Conservation (phyloP, 2,888 invertebrate species). For the Perizoma flavofasciatum region DNA sequence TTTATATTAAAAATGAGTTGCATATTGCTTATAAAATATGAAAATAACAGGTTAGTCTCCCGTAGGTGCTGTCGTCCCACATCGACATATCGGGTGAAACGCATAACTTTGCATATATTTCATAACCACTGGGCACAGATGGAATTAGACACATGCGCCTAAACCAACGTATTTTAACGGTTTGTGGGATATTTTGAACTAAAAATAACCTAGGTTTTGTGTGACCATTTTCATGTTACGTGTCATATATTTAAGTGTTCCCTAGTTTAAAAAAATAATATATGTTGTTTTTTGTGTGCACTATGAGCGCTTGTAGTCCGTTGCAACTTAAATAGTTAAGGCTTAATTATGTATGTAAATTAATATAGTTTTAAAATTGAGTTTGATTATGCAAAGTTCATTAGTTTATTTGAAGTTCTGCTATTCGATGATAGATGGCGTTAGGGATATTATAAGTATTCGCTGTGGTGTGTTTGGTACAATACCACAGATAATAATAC, state of each 20-base stretch:
- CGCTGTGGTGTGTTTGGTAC: too few relatives aligned
- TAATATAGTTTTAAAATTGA: too few relatives aligned
- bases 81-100: constrained; percentile 46
- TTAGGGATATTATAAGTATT: constrained; percentile 27
- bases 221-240: too few relatives aligned
- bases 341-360: too few relatives aligned
- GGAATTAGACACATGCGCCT: constrained; percentile 80
- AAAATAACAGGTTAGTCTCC: constrained; percentile 29
- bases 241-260: too few relatives aligned
- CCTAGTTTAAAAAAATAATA: too few relatives aligned
- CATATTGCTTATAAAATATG: constrained; percentile 14
- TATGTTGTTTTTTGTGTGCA: too few relatives aligned
- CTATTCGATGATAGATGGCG: constrained; percentile 71
- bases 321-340: too few relatives aligned
- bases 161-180: constrained; percentile 67
- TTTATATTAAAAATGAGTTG: constrained; percentile 1
- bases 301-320: too few relatives aligned
- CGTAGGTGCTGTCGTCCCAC: constrained; percentile 32
- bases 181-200: constrained; percentile 6
- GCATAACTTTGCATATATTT: constrained; percentile 83
- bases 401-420: constrained; percentile 37
- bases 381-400: too few relatives aligned
- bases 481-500: too few relatives aligned
- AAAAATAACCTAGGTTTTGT: constrained; percentile 10
- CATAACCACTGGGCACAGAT: constrained; percentile 81